Evolutionary conservation across 2,888 invertebrate species (phyloP), one percentile per base, ranked within the genome.

Genomic region (Chrysomela aeneicollis): DNA sequence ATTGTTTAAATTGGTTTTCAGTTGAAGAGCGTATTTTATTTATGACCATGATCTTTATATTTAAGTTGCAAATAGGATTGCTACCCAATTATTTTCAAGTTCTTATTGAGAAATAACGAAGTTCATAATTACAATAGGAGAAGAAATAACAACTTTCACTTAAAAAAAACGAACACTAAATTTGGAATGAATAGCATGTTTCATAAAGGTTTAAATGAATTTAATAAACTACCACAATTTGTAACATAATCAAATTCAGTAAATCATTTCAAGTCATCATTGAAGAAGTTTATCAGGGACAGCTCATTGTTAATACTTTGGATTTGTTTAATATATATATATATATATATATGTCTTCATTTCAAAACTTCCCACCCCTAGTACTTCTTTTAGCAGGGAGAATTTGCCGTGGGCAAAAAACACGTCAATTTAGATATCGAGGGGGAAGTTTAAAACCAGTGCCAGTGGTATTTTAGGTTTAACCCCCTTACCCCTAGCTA

Each of bases 1-100:
- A 59, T 59, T 50, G 50, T 21, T 19, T 59, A 2, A 21, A 49
- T n/a, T 59, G 51, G 51, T 37, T 51, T 19, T 59, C 50, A 51
- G 51, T 59, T 59, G 54, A 37, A 42, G 42, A 54, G 37, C 54
- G 54, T 37, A 54, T 54, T 17, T 37, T n/a, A 54, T 54, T 37
- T 54, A n/a, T n/a, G n/a, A n/a, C 35, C 18, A 53, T 53, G 32
- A 53, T 53, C n/a, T n/a, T n/a, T n/a, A 52, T 52, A 52, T 52
- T 52, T 15, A 52, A 30, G n/a, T 12, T 30, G 30, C 26, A 52
- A 30, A 15, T 22, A 52, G 52, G 52, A 26, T 52, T 26, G n/a
- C 35, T 12, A 37, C 37, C 54, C 35, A 37, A 37, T 19, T 19
- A 53, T 35, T 53, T 18, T 15, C 52, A 52, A 32, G 32, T 53